Base-by-base conservation (phyloP, 1,140 invertebrate genomes). In the Drosophila sechellia region DNA sequence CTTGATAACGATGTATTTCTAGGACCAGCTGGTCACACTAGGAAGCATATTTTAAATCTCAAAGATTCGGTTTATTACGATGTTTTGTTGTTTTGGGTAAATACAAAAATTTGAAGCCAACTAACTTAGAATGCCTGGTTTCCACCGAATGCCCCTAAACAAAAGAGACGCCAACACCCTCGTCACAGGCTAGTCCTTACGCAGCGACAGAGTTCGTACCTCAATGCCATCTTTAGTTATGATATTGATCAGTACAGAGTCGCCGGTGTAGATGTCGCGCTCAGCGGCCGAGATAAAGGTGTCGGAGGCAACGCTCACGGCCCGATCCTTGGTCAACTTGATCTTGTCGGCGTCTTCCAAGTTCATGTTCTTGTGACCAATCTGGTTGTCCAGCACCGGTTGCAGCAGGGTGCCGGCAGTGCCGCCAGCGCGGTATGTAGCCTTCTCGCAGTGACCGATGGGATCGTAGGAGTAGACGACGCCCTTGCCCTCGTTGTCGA, bases 221-320 rank as follows among this genome's bases (percentile, higher is more conserved):
- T 94, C 94, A 57, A 98, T 95, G 1, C 98, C 98, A 93, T 97
- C 96, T 74, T 96, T 96, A 25, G 97, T 98, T 55, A 99, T 97
- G 59, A 99, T 95, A 72, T 97, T 96, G 66, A 99, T 96, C 31
- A 94, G 92, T 74, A 99, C 95, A 49, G 95, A 95, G 94, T 99
- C 99, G 61, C 99, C 99, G 86, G 98, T 99, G 84, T 98, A 96
- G 77, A 99, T 99, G 92, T 99, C 98, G 92, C 99, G 95, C 92
- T 99, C 99, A 58, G 98, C 96, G 39, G 98, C 98, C 57, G 98
- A 98, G 70, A 98, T 98, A 90, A 99, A 99, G 0, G 97, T 96
- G 94, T 99, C 99, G 83, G 98, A 98, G 3, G 99, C 93, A 13
- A 99, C 93, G 22, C 94, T 93, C 8, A 98, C 90, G 5, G 98